These are phyloP conservation scores for Oreochromis mossambicus DNA, from an alignment of 2,797 vertebrate species.

Conservation along the genomic window DNA sequence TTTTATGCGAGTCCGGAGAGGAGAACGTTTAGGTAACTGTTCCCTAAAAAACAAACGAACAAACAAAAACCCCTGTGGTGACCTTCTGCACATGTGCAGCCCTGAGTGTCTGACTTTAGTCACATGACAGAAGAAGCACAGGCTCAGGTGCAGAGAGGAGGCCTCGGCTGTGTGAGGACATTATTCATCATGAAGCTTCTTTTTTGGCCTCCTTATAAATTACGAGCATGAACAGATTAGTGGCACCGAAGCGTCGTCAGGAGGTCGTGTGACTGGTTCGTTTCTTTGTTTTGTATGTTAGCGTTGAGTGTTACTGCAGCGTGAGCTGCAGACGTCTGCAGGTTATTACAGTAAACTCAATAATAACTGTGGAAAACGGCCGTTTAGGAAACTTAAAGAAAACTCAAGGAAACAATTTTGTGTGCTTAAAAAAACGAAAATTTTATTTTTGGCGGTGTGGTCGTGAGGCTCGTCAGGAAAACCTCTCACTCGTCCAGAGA, in stretches of 20 bases:
- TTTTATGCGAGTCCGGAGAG: neutral
- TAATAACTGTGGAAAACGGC: neutral
- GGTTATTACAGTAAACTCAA: neutral
- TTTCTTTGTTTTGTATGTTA: neutral
- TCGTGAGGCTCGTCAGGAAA: neutral
- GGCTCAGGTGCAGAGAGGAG: too few relatives aligned
- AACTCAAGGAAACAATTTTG: neutral
- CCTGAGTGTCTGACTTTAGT: neutral
- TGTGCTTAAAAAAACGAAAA: neutral
- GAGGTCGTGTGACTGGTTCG: neutral
- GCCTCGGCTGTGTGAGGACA: accelerated
- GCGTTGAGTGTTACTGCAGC: neutral
- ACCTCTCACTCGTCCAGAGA: neutral
- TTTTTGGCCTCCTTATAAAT: accelerated
- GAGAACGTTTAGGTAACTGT: neutral
- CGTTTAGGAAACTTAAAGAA: neutral
- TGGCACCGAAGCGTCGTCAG: neutral
- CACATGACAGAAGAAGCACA: neutral
- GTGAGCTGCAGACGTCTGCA: neutral
- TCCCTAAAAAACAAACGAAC: neutral
- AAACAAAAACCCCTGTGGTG: neutral
- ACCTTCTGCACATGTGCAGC: neutral
- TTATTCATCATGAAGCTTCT: neutral
- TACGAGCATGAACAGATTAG: neutral
- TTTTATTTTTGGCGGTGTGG: neutral